These are phyloP conservation scores for Rhamphomyia laevipes DNA, from an alignment of 2,888 invertebrate genomes.

Conservation along the genomic window DNA sequence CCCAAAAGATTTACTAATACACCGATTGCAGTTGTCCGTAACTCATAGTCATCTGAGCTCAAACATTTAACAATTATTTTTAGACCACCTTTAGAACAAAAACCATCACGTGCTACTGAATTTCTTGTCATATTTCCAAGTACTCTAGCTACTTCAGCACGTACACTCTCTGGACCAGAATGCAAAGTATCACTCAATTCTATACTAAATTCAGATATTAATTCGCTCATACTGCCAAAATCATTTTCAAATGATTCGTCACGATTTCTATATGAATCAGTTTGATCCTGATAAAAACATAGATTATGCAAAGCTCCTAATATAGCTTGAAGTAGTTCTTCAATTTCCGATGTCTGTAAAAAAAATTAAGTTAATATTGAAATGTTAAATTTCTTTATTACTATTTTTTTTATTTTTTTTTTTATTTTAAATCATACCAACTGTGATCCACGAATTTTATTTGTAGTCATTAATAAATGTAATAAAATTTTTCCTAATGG, in stretches of 20 bases:
- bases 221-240: conserved; percentile 25
- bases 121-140: conserved; percentile 72
- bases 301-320: conserved; percentile 76
- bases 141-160: conserved; percentile 62
- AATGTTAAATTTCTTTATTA: not conserved
- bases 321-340: conserved; percentile 65
- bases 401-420: not conserved
- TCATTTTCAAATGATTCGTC: conserved; percentile 16
- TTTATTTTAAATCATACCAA: not conserved
- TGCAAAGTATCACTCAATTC: conserved; percentile 25
- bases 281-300: conserved; percentile 54
- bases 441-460: not conserved
- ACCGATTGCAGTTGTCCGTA: conserved; percentile 67
- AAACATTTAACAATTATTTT: conserved; percentile 45
- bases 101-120: conserved; percentile 48
- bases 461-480: conserved; percentile 22
- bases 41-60: conserved; percentile 49
- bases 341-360: conserved; percentile 40
- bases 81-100: conserved; percentile 55
- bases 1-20: conserved; percentile 70
- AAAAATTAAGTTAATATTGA: not conserved
- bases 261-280: conserved; percentile 15
- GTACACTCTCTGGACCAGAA: conserved; percentile 30
- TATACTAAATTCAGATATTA: conserved; percentile 26
- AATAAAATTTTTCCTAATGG: conserved; percentile 37